Conservation (phyloP, 2,113 vertebrate species). For the Eudyptes chrysolophus region DNA sequence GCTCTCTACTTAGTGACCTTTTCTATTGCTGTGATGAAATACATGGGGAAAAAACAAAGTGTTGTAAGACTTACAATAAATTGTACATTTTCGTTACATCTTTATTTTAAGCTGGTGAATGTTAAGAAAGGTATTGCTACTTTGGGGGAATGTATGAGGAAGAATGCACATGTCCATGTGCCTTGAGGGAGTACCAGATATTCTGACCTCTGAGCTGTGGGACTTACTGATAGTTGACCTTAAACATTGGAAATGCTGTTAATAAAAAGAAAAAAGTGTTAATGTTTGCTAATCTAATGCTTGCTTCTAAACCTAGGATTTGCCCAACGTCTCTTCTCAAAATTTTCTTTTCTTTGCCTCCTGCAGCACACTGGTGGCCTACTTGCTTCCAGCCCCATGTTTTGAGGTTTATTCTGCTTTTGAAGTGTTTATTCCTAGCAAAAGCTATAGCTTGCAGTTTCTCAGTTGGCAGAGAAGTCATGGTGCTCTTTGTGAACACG, state of each 20-base stretch:
- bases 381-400: background rate
- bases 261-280: background rate
- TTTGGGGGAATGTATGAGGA: background rate
- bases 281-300: background rate
- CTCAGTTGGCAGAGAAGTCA: background rate
- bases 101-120: constrained; percentile 9
- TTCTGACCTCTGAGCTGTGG: background rate
- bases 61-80: background rate
- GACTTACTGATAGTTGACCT: background rate
- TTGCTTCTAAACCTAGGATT: background rate
- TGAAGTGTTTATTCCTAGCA: background rate
- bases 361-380: background rate
- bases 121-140: background rate
- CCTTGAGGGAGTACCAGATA: background rate
- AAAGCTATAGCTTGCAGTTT: background rate
- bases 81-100: background rate
- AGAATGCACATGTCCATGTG: background rate
- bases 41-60: background rate
- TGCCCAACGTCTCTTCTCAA: background rate
- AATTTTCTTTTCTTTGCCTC: background rate
- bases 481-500: background rate
- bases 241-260: background rate
- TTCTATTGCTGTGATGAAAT: background rate
- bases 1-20: background rate
- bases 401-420: background rate